Evolutionary conservation across 1,140 invertebrate genomes (phyloP).

Genomic region (Drosophila nebulosa): DNA sequence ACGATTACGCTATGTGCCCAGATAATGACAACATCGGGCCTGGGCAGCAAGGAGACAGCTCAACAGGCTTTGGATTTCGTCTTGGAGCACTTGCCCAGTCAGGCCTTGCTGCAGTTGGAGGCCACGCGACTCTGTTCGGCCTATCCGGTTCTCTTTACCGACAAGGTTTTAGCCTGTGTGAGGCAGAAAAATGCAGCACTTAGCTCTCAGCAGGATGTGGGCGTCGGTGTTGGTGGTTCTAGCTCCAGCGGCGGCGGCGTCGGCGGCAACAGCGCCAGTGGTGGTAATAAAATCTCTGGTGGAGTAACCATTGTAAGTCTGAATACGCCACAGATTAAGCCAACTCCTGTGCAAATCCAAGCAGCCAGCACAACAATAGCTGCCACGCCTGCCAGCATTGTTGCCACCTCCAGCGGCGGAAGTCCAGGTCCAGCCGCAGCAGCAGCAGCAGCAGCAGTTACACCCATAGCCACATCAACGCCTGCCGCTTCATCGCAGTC

Average conservation of each 20-base stretch:
- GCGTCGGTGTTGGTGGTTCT: constrained; percentile 81
- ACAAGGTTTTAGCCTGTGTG: constrained; percentile 88
- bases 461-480: constrained; percentile 36
- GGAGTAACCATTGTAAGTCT: constrained; percentile 90
- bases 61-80: constrained; percentile 91
- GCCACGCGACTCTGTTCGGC: constrained; percentile 88
- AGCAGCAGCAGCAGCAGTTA: neutral
- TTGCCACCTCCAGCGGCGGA: neutral
- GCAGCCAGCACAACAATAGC: neutral
- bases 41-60: constrained; percentile 86
- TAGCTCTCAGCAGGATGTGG: constrained; percentile 81
- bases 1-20: constrained; percentile 85
- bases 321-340: constrained; percentile 81
- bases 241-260: too few species aligned
- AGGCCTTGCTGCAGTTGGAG: constrained; percentile 88
- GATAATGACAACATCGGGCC: constrained; percentile 85
- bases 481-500: constrained; percentile 39
- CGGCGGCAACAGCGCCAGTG: constrained; percentile 68
- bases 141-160: constrained; percentile 89
- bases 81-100: constrained; percentile 86
- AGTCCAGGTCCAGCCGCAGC: neutral
- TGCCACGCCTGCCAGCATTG: neutral
- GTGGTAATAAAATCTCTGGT: constrained; percentile 83
- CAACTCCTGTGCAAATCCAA: neutral
- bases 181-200: constrained; percentile 83